Conservation (phyloP, 2,113 vertebrate genomes). For the Dromiciops gliroides region DNA sequence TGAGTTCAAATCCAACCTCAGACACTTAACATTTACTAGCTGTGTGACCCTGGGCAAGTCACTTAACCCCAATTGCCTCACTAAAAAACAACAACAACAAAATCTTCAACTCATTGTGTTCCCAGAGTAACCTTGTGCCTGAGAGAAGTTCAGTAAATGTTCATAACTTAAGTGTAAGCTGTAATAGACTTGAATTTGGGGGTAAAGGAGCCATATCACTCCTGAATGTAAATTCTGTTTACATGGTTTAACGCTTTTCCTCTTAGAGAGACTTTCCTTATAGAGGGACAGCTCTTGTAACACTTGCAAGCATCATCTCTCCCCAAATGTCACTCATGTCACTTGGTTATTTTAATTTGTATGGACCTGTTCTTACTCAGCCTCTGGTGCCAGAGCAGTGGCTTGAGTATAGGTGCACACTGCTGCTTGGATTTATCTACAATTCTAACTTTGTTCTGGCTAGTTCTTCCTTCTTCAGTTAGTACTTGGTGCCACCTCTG, state of each 20-base stretch:
- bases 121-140: neutral
- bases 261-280: neutral
- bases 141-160: neutral
- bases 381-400: neutral
- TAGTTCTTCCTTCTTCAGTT: neutral
- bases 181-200: neutral
- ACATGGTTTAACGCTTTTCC: neutral
- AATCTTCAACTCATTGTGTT: neutral
- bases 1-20: too few relatives aligned
- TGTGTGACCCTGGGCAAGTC: too few relatives aligned
- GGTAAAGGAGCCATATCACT: neutral
- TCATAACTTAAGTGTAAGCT: neutral
- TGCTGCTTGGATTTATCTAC: neutral
- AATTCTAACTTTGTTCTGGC: neutral
- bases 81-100: too few relatives aligned
- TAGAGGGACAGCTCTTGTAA: too few relatives aligned
- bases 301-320: neutral
- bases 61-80: too few relatives aligned
- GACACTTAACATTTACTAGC: too few relatives aligned
- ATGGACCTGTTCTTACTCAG: neutral
- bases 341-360: too few relatives aligned
- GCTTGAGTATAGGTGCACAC: neutral
- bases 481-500: neutral
- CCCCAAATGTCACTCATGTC: neutral
- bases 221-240: neutral